phyloP scores from a whole-genome alignment of 2,113 vertebrate species.

The Rhinolophus ferrumequinum region DNA sequence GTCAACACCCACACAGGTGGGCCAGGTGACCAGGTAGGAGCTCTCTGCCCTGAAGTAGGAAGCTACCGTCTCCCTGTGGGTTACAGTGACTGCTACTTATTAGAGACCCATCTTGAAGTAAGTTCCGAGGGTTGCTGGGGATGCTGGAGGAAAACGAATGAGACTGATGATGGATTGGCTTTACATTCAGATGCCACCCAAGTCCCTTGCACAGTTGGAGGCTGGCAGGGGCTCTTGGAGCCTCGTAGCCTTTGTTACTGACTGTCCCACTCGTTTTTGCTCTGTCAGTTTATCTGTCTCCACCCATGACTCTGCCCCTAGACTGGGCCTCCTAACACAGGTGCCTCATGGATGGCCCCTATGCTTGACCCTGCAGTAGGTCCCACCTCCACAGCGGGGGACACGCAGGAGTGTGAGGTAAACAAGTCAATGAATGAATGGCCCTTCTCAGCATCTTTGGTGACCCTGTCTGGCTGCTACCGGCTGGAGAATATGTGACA shows the following conservation, averaged over 20 bases:
- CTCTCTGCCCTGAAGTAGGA: background rate
- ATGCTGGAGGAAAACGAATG: background rate
- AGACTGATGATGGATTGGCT: background rate
- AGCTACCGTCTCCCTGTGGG: background rate
- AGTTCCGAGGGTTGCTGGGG: background rate
- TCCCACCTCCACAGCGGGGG: background rate
- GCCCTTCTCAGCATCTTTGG: background rate
- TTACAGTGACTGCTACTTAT: background rate
- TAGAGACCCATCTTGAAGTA: background rate
- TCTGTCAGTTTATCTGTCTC: background rate
- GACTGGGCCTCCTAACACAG: background rate
- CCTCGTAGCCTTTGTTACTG: background rate
- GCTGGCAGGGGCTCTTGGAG: background rate
- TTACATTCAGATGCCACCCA: background rate
- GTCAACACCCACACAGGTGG: background rate
- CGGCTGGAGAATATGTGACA: background rate
- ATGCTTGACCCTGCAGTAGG: background rate
- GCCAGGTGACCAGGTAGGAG: background rate
- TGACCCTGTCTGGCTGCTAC: background rate
- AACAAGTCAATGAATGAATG: background rate
- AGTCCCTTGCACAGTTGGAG: background rate
- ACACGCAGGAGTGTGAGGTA: background rate
- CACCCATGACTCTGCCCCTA: background rate
- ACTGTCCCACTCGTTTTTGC: background rate
- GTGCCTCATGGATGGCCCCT: background rate